These are phyloP conservation scores for Uria aalge DNA, from an alignment of 2,113 vertebrate genomes.

Conservation along the genomic window DNA sequence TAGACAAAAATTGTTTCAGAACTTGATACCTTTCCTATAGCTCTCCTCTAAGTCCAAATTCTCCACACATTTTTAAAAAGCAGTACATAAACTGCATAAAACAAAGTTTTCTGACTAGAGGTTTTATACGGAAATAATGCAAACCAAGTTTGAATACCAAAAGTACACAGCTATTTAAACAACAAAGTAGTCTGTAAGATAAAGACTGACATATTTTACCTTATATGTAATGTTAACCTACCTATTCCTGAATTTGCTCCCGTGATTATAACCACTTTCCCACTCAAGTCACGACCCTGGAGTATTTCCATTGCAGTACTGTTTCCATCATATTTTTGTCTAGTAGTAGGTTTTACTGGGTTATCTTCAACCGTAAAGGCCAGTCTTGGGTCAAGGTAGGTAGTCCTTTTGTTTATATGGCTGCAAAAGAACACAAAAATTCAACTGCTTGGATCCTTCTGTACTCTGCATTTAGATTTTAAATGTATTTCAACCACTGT, in stretches of 20 bases:
- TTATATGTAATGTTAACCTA: slow-evolving; percentile 59
- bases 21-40: background rate
- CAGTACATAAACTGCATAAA: background rate
- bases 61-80: background rate
- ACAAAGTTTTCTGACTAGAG: background rate
- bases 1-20: background rate
- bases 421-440: slow-evolving; percentile 69
- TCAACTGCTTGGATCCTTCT: background rate
- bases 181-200: background rate
- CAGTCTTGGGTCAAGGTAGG: slow-evolving; percentile 95
- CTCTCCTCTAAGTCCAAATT: background rate
- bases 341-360: slow-evolving; percentile 79
- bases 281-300: slow-evolving; percentile 88
- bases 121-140: background rate
- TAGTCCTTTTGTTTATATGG: slow-evolving; percentile 95
- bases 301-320: slow-evolving; percentile 91
- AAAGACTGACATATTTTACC: background rate
- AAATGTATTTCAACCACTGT: background rate
- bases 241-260: slow-evolving; percentile 94
- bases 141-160: background rate
- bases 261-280: slow-evolving; percentile 86
- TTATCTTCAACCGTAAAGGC: slow-evolving; percentile 95
- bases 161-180: background rate
- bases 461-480: background rate
- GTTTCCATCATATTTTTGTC: slow-evolving; percentile 90